Conservation (phyloP, 2,888 invertebrate species). For the Aromia moschata region DNA sequence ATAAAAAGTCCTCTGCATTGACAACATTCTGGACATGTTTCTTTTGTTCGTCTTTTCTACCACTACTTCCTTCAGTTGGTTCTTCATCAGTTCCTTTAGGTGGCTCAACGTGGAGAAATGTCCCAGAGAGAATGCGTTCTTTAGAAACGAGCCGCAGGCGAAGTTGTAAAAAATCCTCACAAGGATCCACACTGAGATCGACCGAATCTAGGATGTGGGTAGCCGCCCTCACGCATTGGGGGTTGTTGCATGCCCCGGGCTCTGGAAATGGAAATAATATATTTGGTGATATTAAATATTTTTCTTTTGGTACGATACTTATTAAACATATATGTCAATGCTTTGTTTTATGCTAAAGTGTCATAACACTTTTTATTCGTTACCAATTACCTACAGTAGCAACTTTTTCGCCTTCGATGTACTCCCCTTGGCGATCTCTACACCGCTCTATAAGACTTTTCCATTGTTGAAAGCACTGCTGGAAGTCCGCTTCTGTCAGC, state of each 20-base stretch:
- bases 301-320: too few species aligned
- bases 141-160: conserved; percentile 74
- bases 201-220: conserved; percentile 73
- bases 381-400: too few species aligned
- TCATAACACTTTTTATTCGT: too few species aligned
- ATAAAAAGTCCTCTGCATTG: conserved; percentile 45
- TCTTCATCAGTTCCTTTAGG: conserved; percentile 34
- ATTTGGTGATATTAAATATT: too few species aligned
- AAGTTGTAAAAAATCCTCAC: conserved; percentile 82
- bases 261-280: too few species aligned
- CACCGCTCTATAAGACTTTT: too few species aligned
- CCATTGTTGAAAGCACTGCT: too few species aligned
- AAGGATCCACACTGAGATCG: conserved; percentile 74
- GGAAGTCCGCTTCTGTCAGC: too few species aligned
- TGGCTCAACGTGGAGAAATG: conserved; percentile 29
- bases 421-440: too few species aligned
- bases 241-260: conserved; percentile 60
- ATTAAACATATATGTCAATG: too few species aligned
- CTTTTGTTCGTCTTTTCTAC: conserved; percentile 29
- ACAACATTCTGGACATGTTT: conserved; percentile 34
- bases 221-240: conserved; percentile 80
- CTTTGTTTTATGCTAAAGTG: too few species aligned
- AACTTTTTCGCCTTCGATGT: too few species aligned
- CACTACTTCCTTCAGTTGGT: conserved; percentile 43
- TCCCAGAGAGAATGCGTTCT: conserved; percentile 26